Base-by-base conservation (phyloP, 1,140 invertebrate genomes). In the Nebria ingens region DNA sequence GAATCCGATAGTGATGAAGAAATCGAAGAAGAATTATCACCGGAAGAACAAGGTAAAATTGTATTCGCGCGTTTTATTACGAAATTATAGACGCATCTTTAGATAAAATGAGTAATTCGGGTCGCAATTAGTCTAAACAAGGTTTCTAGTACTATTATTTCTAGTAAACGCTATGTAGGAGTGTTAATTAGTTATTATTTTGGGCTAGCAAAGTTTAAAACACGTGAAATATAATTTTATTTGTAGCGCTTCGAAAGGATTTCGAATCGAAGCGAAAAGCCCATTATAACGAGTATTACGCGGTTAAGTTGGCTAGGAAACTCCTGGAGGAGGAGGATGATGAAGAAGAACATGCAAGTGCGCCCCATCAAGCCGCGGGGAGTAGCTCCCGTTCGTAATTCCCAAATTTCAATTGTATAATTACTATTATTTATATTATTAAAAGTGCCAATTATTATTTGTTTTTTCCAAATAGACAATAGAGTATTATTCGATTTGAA, bases 261-360 rank as follows among this genome's bases (percentile, higher is more conserved):
- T 97, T 97, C 69, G 89, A 94, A 71, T 81, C 85, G 38, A 97
- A 97, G 70, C 79, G 95, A 54, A 97, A 95, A 75, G 83, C 89
- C 58, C 97, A 99, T 70, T 99, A 99, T 73, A 94, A 97, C 71
- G 96, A 99, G 72, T 97, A 91, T 71, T 85, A 93, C 69, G 92
- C 92, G 2, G 85, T 97, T 0, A 89, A 94, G 71, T 71, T 96
- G 59, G 91, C 93, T 2, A 76, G 90, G 62, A 88, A 96, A 72
- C 75, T 94, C 55, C 82, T 97, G 75, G 81, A 90, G 57, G 86
- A 94, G 65, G 93, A 96, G 57, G 86, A 89, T 19, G 90, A 93
- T 12, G 90, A 92, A 0, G 88, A 88, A 12, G 85, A 86, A 0
- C 81, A 81, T n/a, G 50, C 15, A n/a, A n/a, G 25, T 6, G 25